A percentile compares a stretch with the other conserved stretches of the same genome.
These are phyloP conservation scores for Magallana ariakensis DNA, from an alignment of 1,140 invertebrate genomes.

Conservation along the genomic window DNA sequence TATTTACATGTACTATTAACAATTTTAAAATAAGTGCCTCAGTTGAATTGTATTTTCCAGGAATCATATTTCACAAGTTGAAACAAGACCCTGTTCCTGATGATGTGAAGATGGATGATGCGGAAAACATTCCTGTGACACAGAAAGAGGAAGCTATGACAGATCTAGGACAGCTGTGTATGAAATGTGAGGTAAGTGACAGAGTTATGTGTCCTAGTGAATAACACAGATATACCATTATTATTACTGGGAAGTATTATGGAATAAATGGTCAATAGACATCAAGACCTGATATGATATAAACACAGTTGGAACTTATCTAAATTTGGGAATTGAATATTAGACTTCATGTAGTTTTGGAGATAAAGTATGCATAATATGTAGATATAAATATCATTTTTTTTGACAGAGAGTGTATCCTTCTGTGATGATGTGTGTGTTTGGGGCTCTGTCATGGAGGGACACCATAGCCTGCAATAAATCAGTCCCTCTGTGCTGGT, in stretches of 20 bases:
- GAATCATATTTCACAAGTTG: slow-evolving; percentile 16
- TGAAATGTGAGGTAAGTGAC: slow-evolving; percentile 83
- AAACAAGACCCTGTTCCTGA: slow-evolving; percentile 8
- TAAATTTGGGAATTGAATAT: no score
- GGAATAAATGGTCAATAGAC: no score
- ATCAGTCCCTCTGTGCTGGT: slow-evolving; percentile 86
- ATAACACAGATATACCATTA: no score
- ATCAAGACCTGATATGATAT: no score
- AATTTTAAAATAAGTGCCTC: slow-evolving; percentile 81
- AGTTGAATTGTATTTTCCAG: slow-evolving; percentile 42
- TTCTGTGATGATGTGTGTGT: slow-evolving; percentile 76
- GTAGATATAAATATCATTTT: background rate
- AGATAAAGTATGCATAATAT: no score
- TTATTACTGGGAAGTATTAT: no score
- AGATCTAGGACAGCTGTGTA: slow-evolving; percentile 86
- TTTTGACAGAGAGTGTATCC: slow-evolving; percentile 70
- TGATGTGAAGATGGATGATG: slow-evolving; percentile 84
- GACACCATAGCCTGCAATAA: slow-evolving; percentile 90
- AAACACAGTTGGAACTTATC: no score
- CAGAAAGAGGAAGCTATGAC: slow-evolving; percentile 84
- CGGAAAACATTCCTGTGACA: slow-evolving; percentile 80
- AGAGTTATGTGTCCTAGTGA: no score
- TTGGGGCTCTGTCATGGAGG: slow-evolving; percentile 90
- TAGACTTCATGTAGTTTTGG: no score
- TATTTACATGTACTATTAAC: no score